Evolutionary conservation across 2,113 vertebrate genomes (phyloP).

Genomic region (Catharus bicknelli): DNA sequence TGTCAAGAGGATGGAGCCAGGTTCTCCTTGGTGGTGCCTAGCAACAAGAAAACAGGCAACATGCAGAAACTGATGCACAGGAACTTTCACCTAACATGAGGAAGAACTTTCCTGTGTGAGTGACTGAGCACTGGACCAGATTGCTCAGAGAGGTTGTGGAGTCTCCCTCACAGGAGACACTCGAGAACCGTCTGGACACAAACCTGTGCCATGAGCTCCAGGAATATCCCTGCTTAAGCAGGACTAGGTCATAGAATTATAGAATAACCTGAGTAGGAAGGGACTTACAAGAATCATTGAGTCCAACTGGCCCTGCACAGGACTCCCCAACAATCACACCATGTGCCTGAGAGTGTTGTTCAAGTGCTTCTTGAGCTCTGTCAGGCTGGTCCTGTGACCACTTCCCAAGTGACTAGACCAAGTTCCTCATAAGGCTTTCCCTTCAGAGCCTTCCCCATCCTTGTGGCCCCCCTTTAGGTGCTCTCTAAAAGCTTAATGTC

Average conservation of each 20-base stretch:
- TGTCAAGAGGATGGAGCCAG: not conserved
- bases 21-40: accelerated
- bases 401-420: not conserved
- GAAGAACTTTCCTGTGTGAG: not conserved
- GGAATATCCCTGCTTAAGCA: not conserved
- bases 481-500: not conserved
- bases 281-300: not conserved
- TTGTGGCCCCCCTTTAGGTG: not conserved
- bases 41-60: not conserved
- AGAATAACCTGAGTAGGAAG: not conserved
- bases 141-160: not conserved
- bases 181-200: not conserved
- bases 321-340: not conserved
- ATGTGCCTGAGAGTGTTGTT: not conserved
- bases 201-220: not conserved
- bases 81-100: not conserved
- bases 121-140: not conserved
- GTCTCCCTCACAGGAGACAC: not conserved
- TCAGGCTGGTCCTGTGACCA: not conserved
- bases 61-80: not conserved
- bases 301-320: too few species aligned
- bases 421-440: not conserved
- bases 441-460: not conserved
- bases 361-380: not conserved
- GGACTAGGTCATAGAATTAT: not conserved